Base-by-base conservation (phyloP, 2,888 invertebrate species). In the Apotomis turbidana region DNA sequence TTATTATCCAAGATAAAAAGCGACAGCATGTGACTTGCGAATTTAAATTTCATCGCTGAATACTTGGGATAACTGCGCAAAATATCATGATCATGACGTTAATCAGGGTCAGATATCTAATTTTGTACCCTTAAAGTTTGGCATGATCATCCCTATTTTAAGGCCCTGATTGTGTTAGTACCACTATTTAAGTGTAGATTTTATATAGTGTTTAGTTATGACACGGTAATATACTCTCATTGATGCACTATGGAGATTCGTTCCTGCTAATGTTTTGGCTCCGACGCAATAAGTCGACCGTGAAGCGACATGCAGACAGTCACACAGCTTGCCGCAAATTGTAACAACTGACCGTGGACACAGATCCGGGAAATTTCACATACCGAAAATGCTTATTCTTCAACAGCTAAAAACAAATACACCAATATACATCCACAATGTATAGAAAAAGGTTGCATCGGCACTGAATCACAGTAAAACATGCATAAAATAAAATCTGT, bases 301-400 rank as follows among this genome's bases (percentile, higher is more conserved):
- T n/a, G 69, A 90, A 90, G 90, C 90, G 78, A 75, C 93, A 93
- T 91, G 92, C 93, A 90, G 82, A 88, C 87, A 86, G 76, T 72
- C 83, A 83, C 89, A 91, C 86, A 88, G 81, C 80, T 80, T 83
- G 87, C 82, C 88, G 87, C 88, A 88, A 88, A 88, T 87, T 83
- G 80, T 84, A 80, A 87, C 76, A 88, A 93, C 93, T 93, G 89
- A 93, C 93, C 93, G 93, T 93, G 74, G 92, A 85, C 77, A 91
- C 87, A 74, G 93, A 93, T 85, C 93, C 93, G 80, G 93, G 93
- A 87, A 93, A 93, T 91, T 93, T 92, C 89, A 93, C 92, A 93
- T 93, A 93, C 88, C 93, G 93, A 92, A 93, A 94, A 93, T 93
- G 92, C 85, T 92, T 92, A 91, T 91, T 93, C 91, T 93, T 91